Evolutionary conservation across 2,113 vertebrate genomes (phyloP).

Genomic region (Apus apus): DNA sequence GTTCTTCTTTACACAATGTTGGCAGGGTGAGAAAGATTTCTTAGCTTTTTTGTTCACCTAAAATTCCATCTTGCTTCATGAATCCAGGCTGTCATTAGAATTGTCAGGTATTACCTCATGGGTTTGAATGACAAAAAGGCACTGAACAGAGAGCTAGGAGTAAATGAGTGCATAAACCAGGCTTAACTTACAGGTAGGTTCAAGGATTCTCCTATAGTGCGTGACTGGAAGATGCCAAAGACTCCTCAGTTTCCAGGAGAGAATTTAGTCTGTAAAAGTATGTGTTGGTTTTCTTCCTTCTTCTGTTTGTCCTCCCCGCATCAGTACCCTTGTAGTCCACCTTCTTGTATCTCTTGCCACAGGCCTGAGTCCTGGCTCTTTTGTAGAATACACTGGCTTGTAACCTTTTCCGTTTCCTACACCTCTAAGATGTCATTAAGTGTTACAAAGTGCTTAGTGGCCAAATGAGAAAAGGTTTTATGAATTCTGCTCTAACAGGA

Average conservation of each 20-base stretch:
- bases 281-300: neutral
- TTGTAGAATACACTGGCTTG: neutral
- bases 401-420: neutral
- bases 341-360: neutral
- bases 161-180: neutral
- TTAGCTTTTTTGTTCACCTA: conserved; percentile 13
- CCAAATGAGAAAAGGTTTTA: neutral
- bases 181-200: neutral
- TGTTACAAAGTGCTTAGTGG: neutral
- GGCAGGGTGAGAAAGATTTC: conserved; percentile 79
- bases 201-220: neutral
- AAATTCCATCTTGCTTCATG: neutral
- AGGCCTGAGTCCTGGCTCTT: neutral
- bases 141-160: neutral
- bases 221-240: neutral
- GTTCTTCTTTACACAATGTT: conserved; percentile 90
- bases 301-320: neutral
- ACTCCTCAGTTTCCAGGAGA: neutral
- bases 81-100: neutral
- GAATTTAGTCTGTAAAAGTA: neutral
- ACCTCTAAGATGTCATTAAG: neutral
- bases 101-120: neutral
- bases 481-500: neutral
- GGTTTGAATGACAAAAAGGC: neutral
- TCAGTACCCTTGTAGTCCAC: neutral